Percentiles rank a stretch among this genome's conserved stretches.
These are phyloP conservation scores for Morpho helenor DNA, from an alignment of 2,888 invertebrate genomes.

Conservation along the genomic window DNA sequence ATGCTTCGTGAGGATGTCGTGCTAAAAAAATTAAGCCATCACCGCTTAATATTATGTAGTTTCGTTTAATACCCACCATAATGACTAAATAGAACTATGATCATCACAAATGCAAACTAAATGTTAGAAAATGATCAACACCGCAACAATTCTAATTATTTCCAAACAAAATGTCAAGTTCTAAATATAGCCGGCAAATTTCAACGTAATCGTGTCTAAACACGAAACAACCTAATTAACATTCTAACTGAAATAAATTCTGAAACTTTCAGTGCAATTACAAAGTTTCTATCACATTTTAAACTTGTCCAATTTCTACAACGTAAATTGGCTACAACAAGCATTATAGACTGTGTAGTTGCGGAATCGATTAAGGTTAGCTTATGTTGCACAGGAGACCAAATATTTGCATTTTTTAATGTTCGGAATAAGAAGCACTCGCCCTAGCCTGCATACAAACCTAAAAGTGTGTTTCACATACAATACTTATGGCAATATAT, in stretches of 20 bases:
- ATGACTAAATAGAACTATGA: too few species aligned
- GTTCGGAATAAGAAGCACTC: too few species aligned
- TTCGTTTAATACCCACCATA: too few species aligned
- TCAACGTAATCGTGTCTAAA: slow-evolving; percentile 30
- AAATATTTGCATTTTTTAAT: too few species aligned
- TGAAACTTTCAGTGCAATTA: slow-evolving; percentile 30
- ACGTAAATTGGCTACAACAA: slow-evolving; percentile 9
- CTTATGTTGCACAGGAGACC: background rate
- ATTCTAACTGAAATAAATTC: slow-evolving; percentile 34
- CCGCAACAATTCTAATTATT: slow-evolving; percentile 15
- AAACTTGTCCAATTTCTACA: slow-evolving; percentile 25
- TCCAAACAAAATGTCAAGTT: slow-evolving; percentile 23
- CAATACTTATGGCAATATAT: too few species aligned
- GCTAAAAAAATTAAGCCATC: too few species aligned
- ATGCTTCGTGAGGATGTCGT: too few species aligned
- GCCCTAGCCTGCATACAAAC: too few species aligned
- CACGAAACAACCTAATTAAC: slow-evolving; percentile 41
- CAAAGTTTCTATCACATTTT: slow-evolving; percentile 32
- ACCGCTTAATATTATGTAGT: too few species aligned
- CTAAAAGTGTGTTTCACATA: too few species aligned
- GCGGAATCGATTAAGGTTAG: slow-evolving; percentile 7
- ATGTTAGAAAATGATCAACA: slow-evolving; percentile 11
- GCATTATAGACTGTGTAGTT: slow-evolving; percentile 10
- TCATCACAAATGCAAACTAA: slow-evolving; percentile 2
- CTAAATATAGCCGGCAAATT: slow-evolving; percentile 24